Evolutionary conservation across 2,113 vertebrate species (phyloP).

Genomic region (Columba janthina): DNA sequence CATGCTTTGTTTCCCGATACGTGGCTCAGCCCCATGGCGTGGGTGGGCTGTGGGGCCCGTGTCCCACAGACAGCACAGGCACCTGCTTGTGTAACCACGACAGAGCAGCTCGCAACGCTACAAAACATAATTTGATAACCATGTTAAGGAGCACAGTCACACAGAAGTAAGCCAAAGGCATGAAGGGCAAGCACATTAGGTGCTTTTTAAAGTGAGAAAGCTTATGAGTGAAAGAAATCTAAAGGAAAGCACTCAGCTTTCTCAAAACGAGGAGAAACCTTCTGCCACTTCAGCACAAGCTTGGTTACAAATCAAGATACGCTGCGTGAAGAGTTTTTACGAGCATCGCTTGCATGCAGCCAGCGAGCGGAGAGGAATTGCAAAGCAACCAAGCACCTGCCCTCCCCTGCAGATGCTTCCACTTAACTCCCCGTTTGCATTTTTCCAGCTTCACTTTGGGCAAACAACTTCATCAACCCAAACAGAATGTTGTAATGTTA

Average conservation of each 20-base stretch:
- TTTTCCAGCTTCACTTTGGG: not conserved
- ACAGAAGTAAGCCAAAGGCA: not conserved
- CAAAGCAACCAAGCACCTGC: not conserved
- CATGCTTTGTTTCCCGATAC: not conserved
- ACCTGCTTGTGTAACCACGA: rapidly evolving
- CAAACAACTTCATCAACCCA: not conserved
- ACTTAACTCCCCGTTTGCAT: rapidly evolving
- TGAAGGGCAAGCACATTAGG: rapidly evolving
- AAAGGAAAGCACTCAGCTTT: not conserved
- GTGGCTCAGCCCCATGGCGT: not conserved
- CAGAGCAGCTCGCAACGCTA: rapidly evolving
- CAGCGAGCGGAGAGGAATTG: not conserved
- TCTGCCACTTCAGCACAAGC: not conserved
- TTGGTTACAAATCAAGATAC: not conserved
- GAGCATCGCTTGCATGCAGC: rapidly evolving
- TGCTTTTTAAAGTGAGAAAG: not conserved
- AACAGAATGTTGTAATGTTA: not conserved
- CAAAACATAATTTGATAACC: not conserved
- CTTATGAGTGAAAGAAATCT: not conserved
- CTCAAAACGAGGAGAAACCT: not conserved
- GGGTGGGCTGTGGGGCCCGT: not conserved
- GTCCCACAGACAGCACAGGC: not conserved
- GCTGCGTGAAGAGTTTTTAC: not conserved
- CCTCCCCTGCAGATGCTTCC: not conserved
- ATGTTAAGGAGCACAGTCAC: not conserved